These are phyloP conservation scores for Acrocephalus kingi DNA, from an alignment of 2,113 vertebrate genomes.

Conservation along the genomic window DNA sequence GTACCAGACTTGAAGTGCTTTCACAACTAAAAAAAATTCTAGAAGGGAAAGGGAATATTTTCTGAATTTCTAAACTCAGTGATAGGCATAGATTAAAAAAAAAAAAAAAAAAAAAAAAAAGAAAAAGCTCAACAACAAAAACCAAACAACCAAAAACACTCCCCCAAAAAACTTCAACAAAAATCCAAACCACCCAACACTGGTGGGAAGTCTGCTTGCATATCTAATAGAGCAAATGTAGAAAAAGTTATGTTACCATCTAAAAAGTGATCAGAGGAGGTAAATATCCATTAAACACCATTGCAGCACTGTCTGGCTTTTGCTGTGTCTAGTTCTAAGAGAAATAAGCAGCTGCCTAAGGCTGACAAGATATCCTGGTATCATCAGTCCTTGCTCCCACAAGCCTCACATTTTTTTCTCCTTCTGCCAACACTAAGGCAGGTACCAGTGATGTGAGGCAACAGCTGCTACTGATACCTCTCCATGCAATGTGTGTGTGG, in stretches of 20 bases:
- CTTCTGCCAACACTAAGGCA: neutral
- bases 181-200: neutral
- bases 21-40: neutral
- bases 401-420: neutral
- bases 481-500: neutral
- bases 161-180: accelerated
- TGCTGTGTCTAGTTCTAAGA: neutral
- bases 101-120: neutral
- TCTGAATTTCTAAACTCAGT: neutral
- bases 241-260: neutral
- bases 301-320: neutral
- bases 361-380: neutral
- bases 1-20: neutral
- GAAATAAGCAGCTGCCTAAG: neutral
- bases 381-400: neutral
- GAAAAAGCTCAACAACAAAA: neutral
- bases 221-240: neutral
- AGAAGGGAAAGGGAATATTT: neutral
- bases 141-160: neutral
- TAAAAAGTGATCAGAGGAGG: neutral
- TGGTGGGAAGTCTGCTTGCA: neutral
- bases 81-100: neutral
- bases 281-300: neutral
- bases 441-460: neutral
- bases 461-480: neutral